Conservation (phyloP, 2,797 vertebrate genomes). For the Apodemus agrarius region DNA sequence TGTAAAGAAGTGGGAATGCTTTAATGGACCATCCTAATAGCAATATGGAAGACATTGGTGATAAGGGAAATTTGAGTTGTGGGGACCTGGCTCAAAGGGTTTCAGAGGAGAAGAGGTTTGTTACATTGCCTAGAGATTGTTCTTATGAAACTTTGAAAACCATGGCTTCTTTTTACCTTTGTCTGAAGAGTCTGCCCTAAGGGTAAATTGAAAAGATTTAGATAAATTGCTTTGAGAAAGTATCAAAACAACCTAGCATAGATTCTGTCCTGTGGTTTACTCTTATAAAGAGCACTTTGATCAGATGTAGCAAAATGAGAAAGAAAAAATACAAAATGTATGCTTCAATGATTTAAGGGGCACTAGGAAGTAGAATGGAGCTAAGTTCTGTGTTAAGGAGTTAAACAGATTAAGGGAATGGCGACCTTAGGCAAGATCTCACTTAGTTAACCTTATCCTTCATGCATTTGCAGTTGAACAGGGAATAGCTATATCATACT, state of each 20-base stretch:
- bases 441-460: background rate
- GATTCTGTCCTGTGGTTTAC: background rate
- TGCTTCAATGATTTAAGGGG: background rate
- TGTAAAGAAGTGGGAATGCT: background rate
- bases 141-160: background rate
- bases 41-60: background rate
- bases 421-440: background rate
- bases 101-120: background rate
- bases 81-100: background rate
- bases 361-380: background rate
- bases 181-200: background rate
- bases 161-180: background rate
- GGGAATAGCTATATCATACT: no score
- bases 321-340: background rate
- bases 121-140: background rate
- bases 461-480: no score
- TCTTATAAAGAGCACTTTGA: background rate
- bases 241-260: background rate
- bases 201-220: background rate
- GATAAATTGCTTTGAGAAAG: background rate
- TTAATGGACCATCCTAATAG: background rate
- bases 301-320: background rate
- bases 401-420: background rate
- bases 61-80: background rate
- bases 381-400: background rate